Evolutionary conservation across 2,888 invertebrate species (phyloP).

Genomic region (Sinodicranocentrus sp.): DNA sequence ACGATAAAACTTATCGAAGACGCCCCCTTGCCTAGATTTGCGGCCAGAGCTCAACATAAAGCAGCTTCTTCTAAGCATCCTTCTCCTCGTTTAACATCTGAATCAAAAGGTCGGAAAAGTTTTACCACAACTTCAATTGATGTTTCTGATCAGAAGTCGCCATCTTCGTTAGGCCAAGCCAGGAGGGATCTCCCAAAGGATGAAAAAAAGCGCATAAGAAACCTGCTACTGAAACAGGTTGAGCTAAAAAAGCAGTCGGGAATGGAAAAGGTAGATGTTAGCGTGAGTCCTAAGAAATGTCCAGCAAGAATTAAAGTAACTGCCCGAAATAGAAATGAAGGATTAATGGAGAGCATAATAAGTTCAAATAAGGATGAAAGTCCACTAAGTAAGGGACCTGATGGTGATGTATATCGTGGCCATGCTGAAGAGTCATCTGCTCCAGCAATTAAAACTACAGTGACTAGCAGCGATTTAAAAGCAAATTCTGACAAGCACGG

Average conservation of each 20-base stretch:
- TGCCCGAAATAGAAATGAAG: conserved; percentile 39
- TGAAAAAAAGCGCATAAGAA: conserved; percentile 17
- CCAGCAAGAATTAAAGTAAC: conserved; percentile 49
- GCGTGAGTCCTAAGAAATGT: conserved; percentile 4
- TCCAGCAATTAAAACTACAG: too few relatives aligned
- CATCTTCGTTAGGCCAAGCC: too few relatives aligned
- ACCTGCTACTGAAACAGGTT: conserved; percentile 32
- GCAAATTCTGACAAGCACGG: too few relatives aligned
- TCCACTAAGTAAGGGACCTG: too few relatives aligned
- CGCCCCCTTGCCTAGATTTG: conserved; percentile 39
- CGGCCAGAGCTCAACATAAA: conserved; percentile 22
- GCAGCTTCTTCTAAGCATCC: conserved; percentile 17
- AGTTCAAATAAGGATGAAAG: too few relatives aligned
- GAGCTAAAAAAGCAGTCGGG: conserved; percentile 29
- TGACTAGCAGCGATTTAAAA: too few relatives aligned
- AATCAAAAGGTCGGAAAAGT: background rate
- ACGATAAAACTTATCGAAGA: too few relatives aligned
- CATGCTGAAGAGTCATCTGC: too few relatives aligned
- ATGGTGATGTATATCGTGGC: too few relatives aligned
- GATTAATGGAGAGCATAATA: conserved; percentile 48
- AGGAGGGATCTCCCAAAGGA: background rate
- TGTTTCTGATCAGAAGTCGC: too few relatives aligned
- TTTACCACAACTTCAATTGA: background rate
- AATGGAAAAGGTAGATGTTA: background rate
- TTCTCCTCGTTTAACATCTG: background rate